Base-by-base conservation (phyloP, 2,888 invertebrate genomes). In the Drosophila fulvimacula region DNA sequence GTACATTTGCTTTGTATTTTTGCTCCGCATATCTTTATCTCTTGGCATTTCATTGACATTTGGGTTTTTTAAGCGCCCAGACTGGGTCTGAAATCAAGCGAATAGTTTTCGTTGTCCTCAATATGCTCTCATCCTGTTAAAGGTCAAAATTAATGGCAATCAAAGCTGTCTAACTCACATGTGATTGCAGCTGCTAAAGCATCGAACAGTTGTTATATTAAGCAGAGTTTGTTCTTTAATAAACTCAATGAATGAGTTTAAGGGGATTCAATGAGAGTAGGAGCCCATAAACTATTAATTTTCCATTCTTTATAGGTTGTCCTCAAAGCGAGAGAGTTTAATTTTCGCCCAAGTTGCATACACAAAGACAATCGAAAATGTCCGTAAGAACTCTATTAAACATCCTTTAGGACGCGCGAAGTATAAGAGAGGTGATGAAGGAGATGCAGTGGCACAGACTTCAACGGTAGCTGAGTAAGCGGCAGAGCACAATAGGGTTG, bases 341-440 rank as follows among this genome's bases (percentile, higher is more conserved):
- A 90, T 90, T 88, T 88, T 65, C 88, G 78, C 86, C 77, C 78
- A 84, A 87, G 79, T 80, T 79, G 80, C 76, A 73, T 79, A 80
- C 77, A 82, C 82, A 84, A 83, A 86, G 89, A 90, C 90, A 90
- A 90, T 90, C 90, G 90, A 90, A 90, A 90, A 90, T 90, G 90
- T 89, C 90, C 81, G 82, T 76, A 77, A 90, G 90, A 90, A 90
- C 89, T 90, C 90, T 90, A 90, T 90, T 90, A 90, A 90, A 89
- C 83, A 89, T 90, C 83, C 89, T 79, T 89, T 87, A 89, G 86
- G 83, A 88, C 73, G 30, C 65, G 71, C 71, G 60, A 72, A 79
- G 87, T 72, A 76, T 68, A 76, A 71, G 74, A 81, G 62, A 67
- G 81, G 80, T 81, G 84, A 77, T 78, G 78, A 78, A 78, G 83